Evolutionary conservation across 2,113 vertebrate genomes (phyloP).

Genomic region (Sapajus apella): DNA sequence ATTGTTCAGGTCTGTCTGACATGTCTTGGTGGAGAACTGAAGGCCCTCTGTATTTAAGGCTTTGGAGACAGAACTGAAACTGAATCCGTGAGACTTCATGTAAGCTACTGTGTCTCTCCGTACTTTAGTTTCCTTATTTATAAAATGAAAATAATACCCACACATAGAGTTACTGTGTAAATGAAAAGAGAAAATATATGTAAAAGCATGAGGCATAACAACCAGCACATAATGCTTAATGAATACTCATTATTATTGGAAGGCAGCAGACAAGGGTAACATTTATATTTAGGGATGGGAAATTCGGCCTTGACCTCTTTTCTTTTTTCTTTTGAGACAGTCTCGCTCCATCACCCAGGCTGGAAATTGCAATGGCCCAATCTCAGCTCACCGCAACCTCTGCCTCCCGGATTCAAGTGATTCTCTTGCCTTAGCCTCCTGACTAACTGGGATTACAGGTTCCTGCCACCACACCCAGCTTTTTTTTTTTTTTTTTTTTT

Average conservation of each 20-base stretch:
- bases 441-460: too few species aligned
- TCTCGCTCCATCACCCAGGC: too few species aligned
- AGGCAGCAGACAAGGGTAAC: neutral
- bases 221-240: neutral
- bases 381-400: too few species aligned
- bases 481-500: too few species aligned
- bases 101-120: neutral
- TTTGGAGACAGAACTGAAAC: neutral
- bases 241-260: neutral
- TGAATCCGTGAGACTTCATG: neutral
- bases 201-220: neutral
- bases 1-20: neutral
- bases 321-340: neutral
- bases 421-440: too few species aligned
- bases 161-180: neutral
- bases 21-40: neutral
- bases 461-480: too few species aligned
- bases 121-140: neutral
- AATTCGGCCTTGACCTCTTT: neutral
- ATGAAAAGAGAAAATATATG: neutral
- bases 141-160: neutral
- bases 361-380: too few species aligned
- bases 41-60: neutral
- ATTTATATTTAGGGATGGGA: neutral
- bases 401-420: too few species aligned